Evolutionary conservation across 2,797 vertebrate species (phyloP).

Genomic region (Remorina albescens): DNA sequence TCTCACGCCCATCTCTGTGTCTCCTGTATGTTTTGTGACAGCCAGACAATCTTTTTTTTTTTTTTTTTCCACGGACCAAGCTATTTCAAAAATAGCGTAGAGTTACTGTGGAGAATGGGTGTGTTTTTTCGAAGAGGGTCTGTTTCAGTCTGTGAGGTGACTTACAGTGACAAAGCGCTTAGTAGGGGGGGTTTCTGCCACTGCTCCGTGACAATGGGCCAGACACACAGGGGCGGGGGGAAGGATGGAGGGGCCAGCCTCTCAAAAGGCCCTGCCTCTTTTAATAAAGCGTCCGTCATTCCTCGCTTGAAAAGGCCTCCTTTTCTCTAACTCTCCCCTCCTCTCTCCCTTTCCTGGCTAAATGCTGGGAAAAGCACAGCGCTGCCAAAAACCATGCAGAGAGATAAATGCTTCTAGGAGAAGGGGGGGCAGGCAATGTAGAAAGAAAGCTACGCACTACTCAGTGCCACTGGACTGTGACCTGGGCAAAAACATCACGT

Average conservation of each 20-base stretch:
- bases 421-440: conserved; percentile 58
- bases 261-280: conserved; percentile 85
- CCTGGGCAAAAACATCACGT: conserved; percentile 80
- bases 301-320: conserved; percentile 82
- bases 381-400: conserved; percentile 85
- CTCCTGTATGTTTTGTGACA: conserved; percentile 82
- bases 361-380: conserved; percentile 88
- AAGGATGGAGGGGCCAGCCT: conserved; percentile 73
- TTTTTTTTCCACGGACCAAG: conserved; percentile 60
- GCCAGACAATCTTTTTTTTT: conserved; percentile 76
- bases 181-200: conserved; percentile 68
- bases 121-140: conserved; percentile 64
- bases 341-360: conserved; percentile 80
- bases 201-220: conserved; percentile 84
- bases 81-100: conserved; percentile 64
- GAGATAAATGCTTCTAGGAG: conserved; percentile 83
- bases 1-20: conserved; percentile 71
- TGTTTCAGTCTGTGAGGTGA: conserved; percentile 82
- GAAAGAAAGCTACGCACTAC: conserved; percentile 73
- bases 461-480: conserved; percentile 78
- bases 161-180: conserved; percentile 87
- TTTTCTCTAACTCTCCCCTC: conserved; percentile 75
- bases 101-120: conserved; percentile 77
- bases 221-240: conserved; percentile 79
- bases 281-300: conserved; percentile 88